Percentiles rank a stretch among this genome's conserved stretches.
Evolutionary conservation across 2,797 vertebrate genomes (phyloP).

Genomic region (Platyrinchus mystaceus): DNA sequence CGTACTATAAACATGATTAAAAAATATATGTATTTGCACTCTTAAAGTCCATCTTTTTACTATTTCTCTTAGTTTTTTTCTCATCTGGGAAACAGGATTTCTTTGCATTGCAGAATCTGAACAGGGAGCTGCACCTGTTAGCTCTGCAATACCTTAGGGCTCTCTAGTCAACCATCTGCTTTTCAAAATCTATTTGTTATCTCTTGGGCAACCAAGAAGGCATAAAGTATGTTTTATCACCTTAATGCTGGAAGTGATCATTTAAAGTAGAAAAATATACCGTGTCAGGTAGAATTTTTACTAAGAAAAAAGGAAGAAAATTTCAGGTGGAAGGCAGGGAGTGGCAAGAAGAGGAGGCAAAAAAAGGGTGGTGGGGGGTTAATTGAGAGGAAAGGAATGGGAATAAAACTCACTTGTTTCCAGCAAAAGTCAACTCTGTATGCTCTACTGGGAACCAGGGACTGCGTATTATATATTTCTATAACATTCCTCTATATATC

Average conservation of each 20-base stretch:
- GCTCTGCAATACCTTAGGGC: neutral
- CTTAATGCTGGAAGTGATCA: conserved; percentile 17
- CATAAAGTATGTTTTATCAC: conserved; percentile 35
- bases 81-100: neutral
- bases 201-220: conserved; percentile 1
- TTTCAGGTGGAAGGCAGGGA: neutral
- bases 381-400: neutral
- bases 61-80: neutral
- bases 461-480: neutral
- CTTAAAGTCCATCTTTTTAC: neutral
- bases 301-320: neutral
- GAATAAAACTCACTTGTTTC: neutral
- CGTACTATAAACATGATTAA: neutral
- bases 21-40: neutral
- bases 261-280: neutral
- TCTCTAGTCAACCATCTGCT: conserved; percentile 45
- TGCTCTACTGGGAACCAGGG: neutral
- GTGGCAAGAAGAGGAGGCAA: neutral
- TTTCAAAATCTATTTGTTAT: conserved; percentile 51
- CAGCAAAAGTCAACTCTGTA: conserved; percentile 5
- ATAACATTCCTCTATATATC: neutral
- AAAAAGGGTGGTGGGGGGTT: neutral
- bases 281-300: neutral
- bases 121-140: conserved; percentile 32
- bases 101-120: neutral